Evolutionary conservation across 2,113 vertebrate species (phyloP).

Genomic region (Edolisoma coerulescens): DNA sequence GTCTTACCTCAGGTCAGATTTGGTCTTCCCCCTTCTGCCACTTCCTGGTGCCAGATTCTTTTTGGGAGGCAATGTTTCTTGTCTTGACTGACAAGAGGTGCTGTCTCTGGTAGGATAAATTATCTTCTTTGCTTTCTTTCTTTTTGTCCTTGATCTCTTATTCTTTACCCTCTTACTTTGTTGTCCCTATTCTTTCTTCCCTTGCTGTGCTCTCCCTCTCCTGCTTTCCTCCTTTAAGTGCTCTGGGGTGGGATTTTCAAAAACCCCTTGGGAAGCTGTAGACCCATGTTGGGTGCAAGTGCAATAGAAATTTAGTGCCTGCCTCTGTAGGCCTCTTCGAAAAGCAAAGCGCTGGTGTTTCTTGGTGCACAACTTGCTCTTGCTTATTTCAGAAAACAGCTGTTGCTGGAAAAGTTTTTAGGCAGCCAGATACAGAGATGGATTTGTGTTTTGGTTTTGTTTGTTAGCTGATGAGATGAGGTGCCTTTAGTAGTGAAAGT

Average conservation of each 20-base stretch:
- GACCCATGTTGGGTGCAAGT: background rate
- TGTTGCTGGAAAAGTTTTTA: background rate
- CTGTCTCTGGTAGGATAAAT: slow-evolving; percentile 61
- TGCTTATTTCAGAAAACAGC: fast-evolving
- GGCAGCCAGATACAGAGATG: background rate
- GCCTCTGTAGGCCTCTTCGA: background rate
- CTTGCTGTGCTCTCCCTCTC: background rate
- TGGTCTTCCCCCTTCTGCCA: slow-evolving; percentile 47
- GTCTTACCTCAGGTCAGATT: slow-evolving; percentile 49
- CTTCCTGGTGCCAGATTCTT: slow-evolving; percentile 51
- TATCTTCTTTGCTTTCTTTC: slow-evolving; percentile 14
- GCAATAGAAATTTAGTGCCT: background rate
- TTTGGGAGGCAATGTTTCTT: slow-evolving; percentile 63
- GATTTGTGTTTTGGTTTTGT: background rate
- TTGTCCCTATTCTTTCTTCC: background rate
- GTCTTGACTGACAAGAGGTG: slow-evolving; percentile 66
- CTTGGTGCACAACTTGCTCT: background rate
- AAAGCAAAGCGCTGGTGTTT: background rate
- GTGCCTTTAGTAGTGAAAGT: background rate
- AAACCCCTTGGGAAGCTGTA: background rate
- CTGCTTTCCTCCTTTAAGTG: background rate
- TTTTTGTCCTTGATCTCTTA: slow-evolving; percentile 6
- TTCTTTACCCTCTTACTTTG: background rate
- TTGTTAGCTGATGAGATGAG: background rate
- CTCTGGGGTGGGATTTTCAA: background rate